Base-by-base conservation (phyloP, 2,797 vertebrate species). In the Pithecia hirsuta region DNA sequence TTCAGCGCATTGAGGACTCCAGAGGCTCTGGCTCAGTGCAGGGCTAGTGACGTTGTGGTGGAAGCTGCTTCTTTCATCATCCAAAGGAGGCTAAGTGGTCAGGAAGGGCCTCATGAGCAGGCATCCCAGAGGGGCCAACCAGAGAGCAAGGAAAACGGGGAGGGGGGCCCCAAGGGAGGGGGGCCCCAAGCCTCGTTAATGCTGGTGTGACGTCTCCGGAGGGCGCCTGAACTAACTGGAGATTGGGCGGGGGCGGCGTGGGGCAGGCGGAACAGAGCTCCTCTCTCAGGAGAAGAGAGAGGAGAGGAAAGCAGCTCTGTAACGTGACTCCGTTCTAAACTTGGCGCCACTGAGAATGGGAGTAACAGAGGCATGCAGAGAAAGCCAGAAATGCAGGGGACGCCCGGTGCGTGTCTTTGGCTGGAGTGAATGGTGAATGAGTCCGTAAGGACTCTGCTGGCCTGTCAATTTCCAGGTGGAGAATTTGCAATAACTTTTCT, bases 91-190 rank as follows among this genome's bases (percentile, higher is more conserved):
- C 12, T n/a, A 24, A 11, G 28, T 12, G 8, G 44, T 1, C 12
- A n/a, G 26, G 3, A 14, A 30, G 46, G 46, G 8, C n/a, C 19
- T 81, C 5, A 1, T 28, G 39, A 86, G 24, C 0, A 22, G 55
- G 28, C 1, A 22, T 20, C 30, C 12, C 24, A 1, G 2, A 12
- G 3, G 59, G 24, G 15, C 4, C 4, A 0, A 44, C 4, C 44
- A 55, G 57, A 61, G 4, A 46, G 39, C 52, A 82, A 41, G 59
- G 88, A 55, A 24, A 70, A 64, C 3, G 3, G 61, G 30, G 30
- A 67, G 15, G 30, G 14, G 14, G 6, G 14, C 14, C 26, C 12
- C 26, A 30, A 61, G 59, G 59, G 26, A 61, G 59, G 24, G 48
- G 12, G 26, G 28, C 28, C 30, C 30, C 30, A 64, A n/a, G 61